phyloP scores from a whole-genome alignment of 1,140 invertebrate species.

The Pteromalus puparum region DNA sequence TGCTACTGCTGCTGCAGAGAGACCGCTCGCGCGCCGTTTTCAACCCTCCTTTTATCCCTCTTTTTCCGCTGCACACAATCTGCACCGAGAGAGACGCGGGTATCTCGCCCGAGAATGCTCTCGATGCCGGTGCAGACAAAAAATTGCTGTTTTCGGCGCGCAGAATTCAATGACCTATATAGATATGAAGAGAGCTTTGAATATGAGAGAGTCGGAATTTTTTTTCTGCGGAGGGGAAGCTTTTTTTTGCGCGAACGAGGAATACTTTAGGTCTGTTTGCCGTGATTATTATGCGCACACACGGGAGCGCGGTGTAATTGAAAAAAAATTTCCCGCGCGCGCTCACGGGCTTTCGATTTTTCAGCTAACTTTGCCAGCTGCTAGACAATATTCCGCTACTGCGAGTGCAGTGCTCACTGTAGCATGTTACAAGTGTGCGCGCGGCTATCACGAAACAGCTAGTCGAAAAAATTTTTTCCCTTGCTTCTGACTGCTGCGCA shows the following conservation, averaged over 20 bases:
- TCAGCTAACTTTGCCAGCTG: neutral
- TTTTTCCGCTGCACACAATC: constrained; percentile 1
- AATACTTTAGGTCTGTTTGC: neutral
- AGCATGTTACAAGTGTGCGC: neutral
- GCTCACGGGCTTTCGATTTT: neutral
- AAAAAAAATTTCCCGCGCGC: neutral
- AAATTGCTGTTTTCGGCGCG: neutral
- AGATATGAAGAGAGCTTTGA: neutral
- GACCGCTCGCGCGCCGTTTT: constrained; percentile 46
- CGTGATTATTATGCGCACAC: neutral
- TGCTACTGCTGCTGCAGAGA: constrained; percentile 41
- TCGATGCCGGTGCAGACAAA: neutral
- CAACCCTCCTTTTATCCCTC: constrained; percentile 38
- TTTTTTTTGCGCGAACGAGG: constrained; percentile 2
- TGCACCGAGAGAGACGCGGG: neutral
- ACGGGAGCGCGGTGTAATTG: neutral
- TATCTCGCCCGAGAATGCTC: neutral
- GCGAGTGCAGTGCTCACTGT: no score
- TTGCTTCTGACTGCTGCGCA: neutral
- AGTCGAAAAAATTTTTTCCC: neutral
- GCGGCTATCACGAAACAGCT: neutral
- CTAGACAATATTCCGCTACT: neutral
- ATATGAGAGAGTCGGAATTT: no score
- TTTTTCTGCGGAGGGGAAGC: no score
- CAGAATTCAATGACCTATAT: neutral